Evolutionary conservation across 2,888 invertebrate genomes (phyloP).

Genomic region (Euclidia mi): DNA sequence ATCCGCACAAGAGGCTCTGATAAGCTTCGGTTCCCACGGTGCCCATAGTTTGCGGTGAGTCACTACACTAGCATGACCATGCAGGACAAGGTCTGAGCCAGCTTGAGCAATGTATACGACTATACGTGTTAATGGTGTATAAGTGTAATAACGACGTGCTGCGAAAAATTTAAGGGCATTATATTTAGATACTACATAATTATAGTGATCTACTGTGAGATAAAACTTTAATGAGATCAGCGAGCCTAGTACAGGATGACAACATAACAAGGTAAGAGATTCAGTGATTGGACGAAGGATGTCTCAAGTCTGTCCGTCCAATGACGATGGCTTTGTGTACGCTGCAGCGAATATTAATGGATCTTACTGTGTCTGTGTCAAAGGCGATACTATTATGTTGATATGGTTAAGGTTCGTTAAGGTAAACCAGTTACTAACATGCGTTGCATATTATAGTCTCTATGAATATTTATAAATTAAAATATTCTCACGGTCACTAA

Average conservation of each 20-base stretch:
- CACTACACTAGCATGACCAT: constrained; percentile 65
- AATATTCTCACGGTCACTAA: constrained; percentile 15
- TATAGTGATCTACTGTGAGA: constrained; percentile 42
- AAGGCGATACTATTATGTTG: not conserved
- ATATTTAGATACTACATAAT: constrained; percentile 55
- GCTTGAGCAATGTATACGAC: constrained; percentile 65
- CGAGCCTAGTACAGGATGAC: not conserved
- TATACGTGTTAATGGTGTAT: constrained; percentile 81
- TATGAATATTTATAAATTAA: constrained; percentile 8
- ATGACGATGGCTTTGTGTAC: no score
- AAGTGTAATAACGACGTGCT: constrained; percentile 60
- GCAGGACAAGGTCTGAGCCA: constrained; percentile 73
- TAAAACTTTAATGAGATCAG: constrained; percentile 15
- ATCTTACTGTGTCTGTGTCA: not conserved
- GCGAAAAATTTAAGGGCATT: constrained; percentile 68
- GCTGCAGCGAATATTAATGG: no score
- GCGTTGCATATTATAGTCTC: not conserved
- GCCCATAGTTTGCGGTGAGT: constrained; percentile 69
- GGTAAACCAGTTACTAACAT: constrained; percentile 9
- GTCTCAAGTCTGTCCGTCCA: not conserved
- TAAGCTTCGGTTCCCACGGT: constrained; percentile 73
- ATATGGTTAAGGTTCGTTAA: constrained; percentile 3
- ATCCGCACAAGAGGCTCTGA: constrained; percentile 62
- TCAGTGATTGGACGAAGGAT: not conserved
- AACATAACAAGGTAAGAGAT: not conserved